Conservation (phyloP, 2,797 vertebrate genomes). For the Mycteria americana region DNA sequence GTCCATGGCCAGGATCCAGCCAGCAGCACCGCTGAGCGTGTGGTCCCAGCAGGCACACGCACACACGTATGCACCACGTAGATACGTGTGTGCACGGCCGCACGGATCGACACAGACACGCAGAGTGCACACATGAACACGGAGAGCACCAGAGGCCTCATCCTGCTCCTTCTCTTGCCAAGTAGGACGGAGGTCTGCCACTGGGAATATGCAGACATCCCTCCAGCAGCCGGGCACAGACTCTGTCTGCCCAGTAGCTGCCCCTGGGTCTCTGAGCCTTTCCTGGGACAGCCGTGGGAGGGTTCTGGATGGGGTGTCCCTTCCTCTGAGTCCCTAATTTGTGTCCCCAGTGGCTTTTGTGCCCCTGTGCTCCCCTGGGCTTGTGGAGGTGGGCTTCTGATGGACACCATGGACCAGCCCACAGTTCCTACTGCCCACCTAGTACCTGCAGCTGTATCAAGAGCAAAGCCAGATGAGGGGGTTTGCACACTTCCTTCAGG, state of each 20-base stretch:
- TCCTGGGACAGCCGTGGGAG: background rate
- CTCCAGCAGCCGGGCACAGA: background rate
- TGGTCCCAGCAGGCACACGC: background rate
- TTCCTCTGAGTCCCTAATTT: background rate
- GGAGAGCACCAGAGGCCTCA: background rate
- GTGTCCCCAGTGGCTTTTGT: background rate
- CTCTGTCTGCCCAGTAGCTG: background rate
- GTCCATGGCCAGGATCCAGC: no score
- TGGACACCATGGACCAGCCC: background rate
- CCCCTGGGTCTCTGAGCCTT: background rate
- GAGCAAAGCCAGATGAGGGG: background rate
- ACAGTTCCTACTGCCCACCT: accelerated
- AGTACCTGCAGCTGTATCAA: background rate
- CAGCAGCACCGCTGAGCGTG: background rate
- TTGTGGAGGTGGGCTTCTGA: background rate
- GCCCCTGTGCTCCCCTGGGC: background rate
- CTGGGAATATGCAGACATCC: no score
- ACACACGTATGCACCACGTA: accelerated
- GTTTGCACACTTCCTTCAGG: background rate
- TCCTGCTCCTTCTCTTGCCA: background rate
- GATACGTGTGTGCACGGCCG: accelerated
- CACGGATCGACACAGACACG: background rate
- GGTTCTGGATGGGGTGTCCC: no score
- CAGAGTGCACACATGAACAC: accelerated
- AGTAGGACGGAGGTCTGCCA: background rate